Base-by-base conservation (phyloP, 2,113 vertebrate genomes). In the Oryzias javanicus region DNA sequence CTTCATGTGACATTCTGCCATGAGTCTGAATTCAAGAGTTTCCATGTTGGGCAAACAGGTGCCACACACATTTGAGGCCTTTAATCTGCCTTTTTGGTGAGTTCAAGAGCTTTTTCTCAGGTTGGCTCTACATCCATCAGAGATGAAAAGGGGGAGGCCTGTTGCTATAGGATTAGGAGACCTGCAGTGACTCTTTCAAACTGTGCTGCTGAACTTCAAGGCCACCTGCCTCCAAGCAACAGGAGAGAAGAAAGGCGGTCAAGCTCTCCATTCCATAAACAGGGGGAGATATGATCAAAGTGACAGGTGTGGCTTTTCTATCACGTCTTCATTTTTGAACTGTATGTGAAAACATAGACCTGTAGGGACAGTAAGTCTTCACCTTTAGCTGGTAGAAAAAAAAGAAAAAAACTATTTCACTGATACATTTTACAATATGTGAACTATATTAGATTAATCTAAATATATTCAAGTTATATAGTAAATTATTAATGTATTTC, bases 1-100 rank as follows among this genome's bases (percentile, higher is more conserved):
- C 46, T 74, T 65, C 49, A 12, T 49, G 70, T 78, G 70, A 79
- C 66, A 82, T 79, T 84, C 79, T 79, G 81, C 48, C 62, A 57
- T 40, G 55, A 57, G 56, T 29, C 24, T 12, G 42, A 52, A 61
- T 67, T 51, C 55, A 67, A 54, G 35, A 48, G 62, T 20, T 42
- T 62, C 48, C 71, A 14, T 41, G 65, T 67, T 64, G 73, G 59
- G 56, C 66, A 79, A 68, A 64, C 83, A 87, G 79, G 64, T 83
- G 81, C 55, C 55, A 71, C 13, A 40, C 50, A 66, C 72, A 81
- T 84, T 70, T 64, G 49, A 59, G 71, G 45, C 44, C 45, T 0
- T 3, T 67, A 75, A 81, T 84, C 73, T 71, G 68, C 81, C 67
- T 83, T 65, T 72, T 70, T 57, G 27, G 48, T 40, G 49, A 55